phyloP scores from a whole-genome alignment of 1,140 invertebrate genomes.

The Neodiprion fabricii region DNA sequence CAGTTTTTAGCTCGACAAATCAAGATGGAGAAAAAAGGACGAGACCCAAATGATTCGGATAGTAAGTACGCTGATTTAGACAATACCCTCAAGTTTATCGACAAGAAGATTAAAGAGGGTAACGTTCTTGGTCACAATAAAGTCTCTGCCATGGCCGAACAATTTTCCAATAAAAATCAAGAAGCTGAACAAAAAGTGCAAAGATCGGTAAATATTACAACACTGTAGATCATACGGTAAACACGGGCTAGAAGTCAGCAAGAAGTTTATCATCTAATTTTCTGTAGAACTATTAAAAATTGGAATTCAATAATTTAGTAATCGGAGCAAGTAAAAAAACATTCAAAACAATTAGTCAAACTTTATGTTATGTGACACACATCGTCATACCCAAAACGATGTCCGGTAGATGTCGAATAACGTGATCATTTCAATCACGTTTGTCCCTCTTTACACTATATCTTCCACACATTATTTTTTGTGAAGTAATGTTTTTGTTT shows the following conservation, averaged over 20 bases:
- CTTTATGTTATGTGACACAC: constrained; percentile 3
- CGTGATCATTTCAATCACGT: too few species aligned
- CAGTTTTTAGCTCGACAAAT: constrained; percentile 82
- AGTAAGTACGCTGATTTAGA: constrained; percentile 80
- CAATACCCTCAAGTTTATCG: constrained; percentile 78
- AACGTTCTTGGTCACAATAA: constrained; percentile 80
- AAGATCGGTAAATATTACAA: constrained; percentile 68
- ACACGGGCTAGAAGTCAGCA: constrained; percentile 31
- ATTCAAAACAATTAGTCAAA: constrained; percentile 12
- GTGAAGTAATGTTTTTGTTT: constrained; percentile 11
- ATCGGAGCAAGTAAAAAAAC: background rate
- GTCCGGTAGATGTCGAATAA: background rate
- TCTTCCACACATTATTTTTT: background rate
- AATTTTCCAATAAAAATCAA: constrained; percentile 73
- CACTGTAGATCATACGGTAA: constrained; percentile 12
- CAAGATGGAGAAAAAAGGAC: constrained; percentile 73
- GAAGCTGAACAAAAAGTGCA: constrained; percentile 65
- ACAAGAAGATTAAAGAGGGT: constrained; percentile 82
- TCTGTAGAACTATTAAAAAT: background rate
- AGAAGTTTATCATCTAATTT: background rate
- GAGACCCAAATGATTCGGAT: constrained; percentile 64
- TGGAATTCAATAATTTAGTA: background rate
- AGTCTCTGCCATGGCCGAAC: constrained; percentile 86
- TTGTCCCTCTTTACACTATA: background rate
- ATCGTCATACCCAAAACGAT: background rate